phyloP scores from a whole-genome alignment of 92 coral and sea anemone species.

The Plumapathes pennacea region DNA sequence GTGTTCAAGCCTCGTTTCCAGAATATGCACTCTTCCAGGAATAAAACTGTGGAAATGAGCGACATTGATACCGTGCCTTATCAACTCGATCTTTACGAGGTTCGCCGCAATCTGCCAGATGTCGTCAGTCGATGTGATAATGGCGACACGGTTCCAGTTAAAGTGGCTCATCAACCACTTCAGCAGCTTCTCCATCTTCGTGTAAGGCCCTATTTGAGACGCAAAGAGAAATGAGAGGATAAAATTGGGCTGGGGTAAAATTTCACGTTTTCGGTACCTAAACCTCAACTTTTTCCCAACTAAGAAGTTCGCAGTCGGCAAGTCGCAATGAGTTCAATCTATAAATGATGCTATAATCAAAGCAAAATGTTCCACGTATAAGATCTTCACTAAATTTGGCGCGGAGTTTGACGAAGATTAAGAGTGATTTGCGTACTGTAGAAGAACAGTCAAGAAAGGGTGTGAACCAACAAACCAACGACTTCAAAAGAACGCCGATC shows the following conservation, averaged over 20 bases:
- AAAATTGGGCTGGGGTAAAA: neutral
- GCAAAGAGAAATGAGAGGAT: neutral
- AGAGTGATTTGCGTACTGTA: no score
- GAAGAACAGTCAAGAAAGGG: no score
- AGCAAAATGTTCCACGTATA: no score
- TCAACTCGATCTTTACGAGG: conserved; percentile 69
- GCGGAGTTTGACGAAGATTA: no score
- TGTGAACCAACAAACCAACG: no score
- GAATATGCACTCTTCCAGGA: conserved; percentile 74
- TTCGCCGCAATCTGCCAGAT: conserved; percentile 90
- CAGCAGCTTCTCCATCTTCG: conserved; percentile 77
- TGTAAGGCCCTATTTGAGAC: conserved; percentile 89
- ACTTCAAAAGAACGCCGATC: no score
- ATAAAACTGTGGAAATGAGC: conserved; percentile 84
- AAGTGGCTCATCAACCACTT: conserved; percentile 73
- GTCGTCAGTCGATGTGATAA: conserved; percentile 84
- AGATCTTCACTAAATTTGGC: no score
- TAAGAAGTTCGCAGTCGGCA: no score
- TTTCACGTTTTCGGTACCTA: neutral
- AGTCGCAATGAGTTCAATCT: no score
- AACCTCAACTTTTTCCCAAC: neutral
- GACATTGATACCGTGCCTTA: conserved; percentile 52
- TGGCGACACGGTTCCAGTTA: conserved; percentile 83
- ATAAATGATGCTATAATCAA: no score
- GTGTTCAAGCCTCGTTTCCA: conserved; percentile 73